Evolutionary conservation across 2,113 vertebrate species (phyloP).

Genomic region (Garra rufa): DNA sequence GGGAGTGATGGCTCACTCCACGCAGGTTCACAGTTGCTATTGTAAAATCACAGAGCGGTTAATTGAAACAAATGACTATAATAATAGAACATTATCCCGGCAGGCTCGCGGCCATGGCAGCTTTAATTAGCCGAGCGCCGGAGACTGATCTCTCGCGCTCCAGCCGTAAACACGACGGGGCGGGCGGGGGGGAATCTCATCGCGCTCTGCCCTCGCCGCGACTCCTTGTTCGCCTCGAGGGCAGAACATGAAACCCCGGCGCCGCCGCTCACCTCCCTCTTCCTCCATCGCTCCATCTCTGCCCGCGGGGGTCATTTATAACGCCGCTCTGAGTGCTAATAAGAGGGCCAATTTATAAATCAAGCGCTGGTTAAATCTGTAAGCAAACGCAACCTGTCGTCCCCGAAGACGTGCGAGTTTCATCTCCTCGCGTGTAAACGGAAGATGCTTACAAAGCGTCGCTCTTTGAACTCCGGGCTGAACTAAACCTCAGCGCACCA

Average conservation of each 20-base stretch:
- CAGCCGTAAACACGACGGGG: slow-evolving; percentile 78
- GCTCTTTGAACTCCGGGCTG: slow-evolving; percentile 16
- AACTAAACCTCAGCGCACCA: slow-evolving; percentile 21
- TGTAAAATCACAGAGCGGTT: slow-evolving; percentile 99
- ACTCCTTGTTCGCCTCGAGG: slow-evolving; percentile 76
- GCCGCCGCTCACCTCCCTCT: slow-evolving; percentile 10
- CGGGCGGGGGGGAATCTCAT: slow-evolving; percentile 31
- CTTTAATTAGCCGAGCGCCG: slow-evolving; percentile 98
- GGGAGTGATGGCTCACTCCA: slow-evolving; percentile 92
- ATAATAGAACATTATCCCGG: slow-evolving; percentile 99
- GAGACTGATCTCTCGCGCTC: slow-evolving; percentile 93
- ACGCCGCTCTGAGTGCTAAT: slow-evolving; percentile 68
- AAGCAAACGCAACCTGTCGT: slow-evolving; percentile 63
- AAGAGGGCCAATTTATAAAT: slow-evolving; percentile 76
- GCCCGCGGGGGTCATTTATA: slow-evolving; percentile 76
- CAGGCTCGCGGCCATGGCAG: slow-evolving; percentile 94
- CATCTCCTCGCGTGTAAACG: slow-evolving; percentile 12
- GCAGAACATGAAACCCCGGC: slow-evolving; percentile 70
- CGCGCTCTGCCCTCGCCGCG: slow-evolving; percentile 42
- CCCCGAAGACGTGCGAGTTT: slow-evolving; percentile 39
- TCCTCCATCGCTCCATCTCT: slow-evolving; percentile 41
- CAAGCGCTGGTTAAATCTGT: slow-evolving; percentile 71
- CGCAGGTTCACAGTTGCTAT: slow-evolving; percentile 97
- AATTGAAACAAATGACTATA: slow-evolving; percentile 99
- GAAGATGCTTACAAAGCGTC: neutral